Conservation (phyloP, 23 tunicate species). For the Trididemnum clinides region DNA sequence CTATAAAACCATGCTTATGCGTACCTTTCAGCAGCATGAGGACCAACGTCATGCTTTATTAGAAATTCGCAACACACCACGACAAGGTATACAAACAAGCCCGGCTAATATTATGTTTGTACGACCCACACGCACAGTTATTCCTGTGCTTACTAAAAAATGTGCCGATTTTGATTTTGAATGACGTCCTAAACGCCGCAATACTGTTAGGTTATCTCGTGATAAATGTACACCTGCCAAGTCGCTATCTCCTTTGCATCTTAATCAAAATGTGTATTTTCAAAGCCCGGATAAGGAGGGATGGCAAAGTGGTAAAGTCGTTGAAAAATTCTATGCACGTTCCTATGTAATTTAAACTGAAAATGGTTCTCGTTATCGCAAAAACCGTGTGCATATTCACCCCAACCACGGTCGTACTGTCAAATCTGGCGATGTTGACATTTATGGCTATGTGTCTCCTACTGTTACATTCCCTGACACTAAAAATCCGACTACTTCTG, state of each 20-base stretch:
- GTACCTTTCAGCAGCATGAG: neutral
- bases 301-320: neutral
- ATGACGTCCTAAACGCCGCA: neutral
- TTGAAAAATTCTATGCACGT: neutral
- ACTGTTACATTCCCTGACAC: no score
- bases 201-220: neutral
- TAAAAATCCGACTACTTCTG: no score
- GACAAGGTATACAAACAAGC: slow-evolving; percentile 21
- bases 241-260: neutral
- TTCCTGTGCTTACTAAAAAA: neutral
- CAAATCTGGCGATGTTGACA: no score
- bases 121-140: slow-evolving; percentile 4
- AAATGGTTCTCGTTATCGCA: neutral
- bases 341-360: neutral
- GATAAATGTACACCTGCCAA: slow-evolving; percentile 22
- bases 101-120: slow-evolving; percentile 25
- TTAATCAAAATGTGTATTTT: slow-evolving; percentile 4
- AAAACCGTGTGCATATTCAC: slow-evolving; percentile 8
- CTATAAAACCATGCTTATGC: neutral
- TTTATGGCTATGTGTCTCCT: no score
- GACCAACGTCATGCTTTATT: slow-evolving; percentile 26
- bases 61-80: slow-evolving; percentile 17
- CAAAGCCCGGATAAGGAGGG: slow-evolving; percentile 25
- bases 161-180: neutral
- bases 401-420: neutral